A percentile compares a stretch with the other conserved stretches of the same genome.
Evolutionary conservation across 1,140 invertebrate species (phyloP).

Genomic region (Heliconius hewitsoni): DNA sequence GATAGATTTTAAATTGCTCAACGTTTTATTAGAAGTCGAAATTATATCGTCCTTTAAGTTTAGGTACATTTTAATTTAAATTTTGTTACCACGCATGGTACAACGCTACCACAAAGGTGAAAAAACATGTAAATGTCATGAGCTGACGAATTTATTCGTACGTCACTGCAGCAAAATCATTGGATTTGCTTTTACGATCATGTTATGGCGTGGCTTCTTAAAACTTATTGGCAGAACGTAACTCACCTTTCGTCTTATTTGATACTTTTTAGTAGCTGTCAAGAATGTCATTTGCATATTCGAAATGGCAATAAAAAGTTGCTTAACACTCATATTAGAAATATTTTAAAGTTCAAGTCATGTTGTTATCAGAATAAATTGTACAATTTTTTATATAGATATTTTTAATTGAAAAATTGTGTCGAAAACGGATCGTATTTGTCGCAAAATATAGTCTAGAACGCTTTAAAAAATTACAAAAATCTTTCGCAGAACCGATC

Average conservation of each 20-base stretch:
- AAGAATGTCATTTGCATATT: slow-evolving; percentile 29
- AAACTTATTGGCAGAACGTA: slow-evolving; percentile 41
- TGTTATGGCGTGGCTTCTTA: slow-evolving; percentile 38
- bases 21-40: not conserved
- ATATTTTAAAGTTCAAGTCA: not conserved
- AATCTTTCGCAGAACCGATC: slow-evolving; percentile 70
- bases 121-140: slow-evolving; percentile 43
- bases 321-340: not conserved
- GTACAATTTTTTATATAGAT: not conserved
- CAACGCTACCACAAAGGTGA: slow-evolving; percentile 31
- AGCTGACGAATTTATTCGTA: slow-evolving; percentile 45
- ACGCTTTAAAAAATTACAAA: slow-evolving; percentile 45
- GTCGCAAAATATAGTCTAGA: slow-evolving; percentile 11
- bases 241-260: slow-evolving; percentile 35
- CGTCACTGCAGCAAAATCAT: slow-evolving; percentile 43
- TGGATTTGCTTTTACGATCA: slow-evolving; percentile 47
- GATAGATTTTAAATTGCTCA: not conserved
- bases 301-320: slow-evolving; percentile 1
- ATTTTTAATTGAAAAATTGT: not conserved
- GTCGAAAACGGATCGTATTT: not conserved
- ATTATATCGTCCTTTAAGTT: not conserved
- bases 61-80: slow-evolving; percentile 25
- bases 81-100: slow-evolving; percentile 24
- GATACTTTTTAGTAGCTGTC: slow-evolving; percentile 36
- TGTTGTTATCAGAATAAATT: not conserved